Conservation (phyloP, 2,797 vertebrate species). For the Spinibarbus caldwelli region DNA sequence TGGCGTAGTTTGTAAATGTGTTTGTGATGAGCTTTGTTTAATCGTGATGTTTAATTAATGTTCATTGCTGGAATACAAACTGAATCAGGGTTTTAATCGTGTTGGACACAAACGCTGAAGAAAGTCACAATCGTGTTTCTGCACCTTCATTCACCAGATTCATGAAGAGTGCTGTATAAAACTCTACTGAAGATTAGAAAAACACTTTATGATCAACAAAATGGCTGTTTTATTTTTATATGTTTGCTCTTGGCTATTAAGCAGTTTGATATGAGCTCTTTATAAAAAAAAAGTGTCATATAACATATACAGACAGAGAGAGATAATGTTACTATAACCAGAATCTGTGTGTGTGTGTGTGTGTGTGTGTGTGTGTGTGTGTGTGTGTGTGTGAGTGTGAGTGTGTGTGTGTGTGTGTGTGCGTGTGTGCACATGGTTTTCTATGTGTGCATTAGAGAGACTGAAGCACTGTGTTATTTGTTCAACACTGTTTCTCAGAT, state of each 20-base stretch:
- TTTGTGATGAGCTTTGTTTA: not conserved
- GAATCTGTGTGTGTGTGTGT: not conserved
- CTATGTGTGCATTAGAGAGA: too few relatives aligned
- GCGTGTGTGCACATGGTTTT: too few relatives aligned
- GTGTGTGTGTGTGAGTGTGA: too few relatives aligned
- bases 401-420: not conserved
- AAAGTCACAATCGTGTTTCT: not conserved
- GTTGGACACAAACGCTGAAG: too few relatives aligned
- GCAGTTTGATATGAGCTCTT: constrained; percentile 1
- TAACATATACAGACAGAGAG: not conserved
- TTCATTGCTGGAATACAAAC: not conserved
- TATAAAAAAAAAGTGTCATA: not conserved
- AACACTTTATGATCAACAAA: not conserved
- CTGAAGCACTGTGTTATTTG: too few relatives aligned
- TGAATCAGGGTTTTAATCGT: not conserved
- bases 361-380: not conserved
- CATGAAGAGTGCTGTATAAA: not conserved
- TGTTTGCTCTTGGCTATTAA: not conserved
- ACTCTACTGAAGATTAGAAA: not conserved
- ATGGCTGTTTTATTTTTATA: not conserved
- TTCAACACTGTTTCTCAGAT: too few relatives aligned
- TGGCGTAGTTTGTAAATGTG: not conserved
- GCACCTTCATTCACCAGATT: not conserved
- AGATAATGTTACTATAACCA: not conserved
- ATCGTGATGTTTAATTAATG: not conserved